Percentiles rank a stretch among this genome's conserved stretches.
These are phyloP conservation scores for Mythimna loreyi DNA, from an alignment of 2,888 invertebrate species.

Conservation along the genomic window DNA sequence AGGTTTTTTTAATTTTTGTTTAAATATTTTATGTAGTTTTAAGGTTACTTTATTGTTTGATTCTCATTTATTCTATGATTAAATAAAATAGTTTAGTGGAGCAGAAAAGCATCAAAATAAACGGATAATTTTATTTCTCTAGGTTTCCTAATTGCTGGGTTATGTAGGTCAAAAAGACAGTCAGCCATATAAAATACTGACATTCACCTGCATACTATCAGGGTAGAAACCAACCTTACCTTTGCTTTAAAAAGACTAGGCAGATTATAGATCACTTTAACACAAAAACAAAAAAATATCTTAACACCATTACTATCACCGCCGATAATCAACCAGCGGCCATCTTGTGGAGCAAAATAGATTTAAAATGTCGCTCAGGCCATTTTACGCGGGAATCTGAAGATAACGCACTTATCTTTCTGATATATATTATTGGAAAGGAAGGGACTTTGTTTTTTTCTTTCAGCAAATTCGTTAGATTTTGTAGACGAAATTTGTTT, in stretches of 20 bases:
- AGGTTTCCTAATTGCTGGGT: no score
- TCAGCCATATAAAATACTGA: no score
- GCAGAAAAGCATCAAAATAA: background rate
- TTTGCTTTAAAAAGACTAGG: no score
- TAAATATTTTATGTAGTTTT: no score
- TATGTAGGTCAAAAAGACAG: no score
- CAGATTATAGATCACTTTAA: no score
- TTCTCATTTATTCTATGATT: no score
- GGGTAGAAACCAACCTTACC: no score
- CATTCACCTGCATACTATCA: no score
- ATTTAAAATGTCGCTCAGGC: constrained; percentile 67
- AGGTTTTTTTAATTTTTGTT: no score
- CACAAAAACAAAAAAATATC: constrained; percentile 40
- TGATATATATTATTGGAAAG: constrained; percentile 58
- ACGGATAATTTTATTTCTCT: no score
- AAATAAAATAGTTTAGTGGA: background rate
- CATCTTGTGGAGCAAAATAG: constrained; percentile 68
- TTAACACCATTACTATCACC: constrained; percentile 57
- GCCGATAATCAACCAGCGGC: constrained; percentile 64
- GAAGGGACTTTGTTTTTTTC: constrained; percentile 43
- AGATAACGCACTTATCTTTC: constrained; percentile 67
- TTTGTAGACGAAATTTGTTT: constrained; percentile 25
- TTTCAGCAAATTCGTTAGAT: constrained; percentile 43
- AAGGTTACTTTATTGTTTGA: no score
- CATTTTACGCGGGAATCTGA: constrained; percentile 65